Conservation (phyloP, 2,888 invertebrate species). For the Yponomeuta malinellus region DNA sequence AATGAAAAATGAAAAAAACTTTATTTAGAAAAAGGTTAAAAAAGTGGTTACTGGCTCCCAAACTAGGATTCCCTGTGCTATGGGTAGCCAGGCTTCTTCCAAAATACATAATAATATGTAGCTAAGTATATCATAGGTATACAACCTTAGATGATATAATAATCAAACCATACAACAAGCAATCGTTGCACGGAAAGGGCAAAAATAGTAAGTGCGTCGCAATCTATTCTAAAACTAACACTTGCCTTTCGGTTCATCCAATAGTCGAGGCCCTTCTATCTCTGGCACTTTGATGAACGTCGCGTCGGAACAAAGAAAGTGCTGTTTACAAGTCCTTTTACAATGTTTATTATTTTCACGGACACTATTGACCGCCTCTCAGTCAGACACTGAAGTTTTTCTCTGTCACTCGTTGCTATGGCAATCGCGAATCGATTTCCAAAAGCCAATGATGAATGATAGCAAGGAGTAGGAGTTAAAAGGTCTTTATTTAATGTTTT, state of each 20-base stretch:
- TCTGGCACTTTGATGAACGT: constrained; percentile 53
- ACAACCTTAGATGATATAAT: neutral
- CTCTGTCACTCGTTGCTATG: constrained; percentile 63
- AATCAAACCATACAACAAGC: neutral
- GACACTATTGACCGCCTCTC: constrained; percentile 48
- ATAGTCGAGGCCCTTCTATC: constrained; percentile 59
- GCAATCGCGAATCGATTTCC: constrained; percentile 43
- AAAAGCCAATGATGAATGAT: constrained; percentile 28
- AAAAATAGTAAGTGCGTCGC: constrained; percentile 6
- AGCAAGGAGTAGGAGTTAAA: constrained; percentile 27
- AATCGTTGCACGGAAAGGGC: neutral
- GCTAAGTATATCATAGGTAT: neutral
- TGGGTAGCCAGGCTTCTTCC: too few relatives aligned
- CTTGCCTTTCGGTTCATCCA: constrained; percentile 74
- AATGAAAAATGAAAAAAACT: too few relatives aligned
- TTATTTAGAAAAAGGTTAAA: too few relatives aligned
- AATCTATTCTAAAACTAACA: constrained; percentile 22
- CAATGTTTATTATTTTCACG: constrained; percentile 42
- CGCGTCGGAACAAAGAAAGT: constrained; percentile 40
- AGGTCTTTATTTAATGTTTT: constrained; percentile 53
- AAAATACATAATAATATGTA: too few relatives aligned
- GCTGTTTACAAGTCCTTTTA: constrained; percentile 27
- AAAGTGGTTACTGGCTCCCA: too few relatives aligned
- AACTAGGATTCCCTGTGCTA: too few relatives aligned
- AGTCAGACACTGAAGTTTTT: constrained; percentile 61